Evolutionary conservation across 2,797 vertebrate species (phyloP).

Genomic region (Urocyon cinereoargenteus): DNA sequence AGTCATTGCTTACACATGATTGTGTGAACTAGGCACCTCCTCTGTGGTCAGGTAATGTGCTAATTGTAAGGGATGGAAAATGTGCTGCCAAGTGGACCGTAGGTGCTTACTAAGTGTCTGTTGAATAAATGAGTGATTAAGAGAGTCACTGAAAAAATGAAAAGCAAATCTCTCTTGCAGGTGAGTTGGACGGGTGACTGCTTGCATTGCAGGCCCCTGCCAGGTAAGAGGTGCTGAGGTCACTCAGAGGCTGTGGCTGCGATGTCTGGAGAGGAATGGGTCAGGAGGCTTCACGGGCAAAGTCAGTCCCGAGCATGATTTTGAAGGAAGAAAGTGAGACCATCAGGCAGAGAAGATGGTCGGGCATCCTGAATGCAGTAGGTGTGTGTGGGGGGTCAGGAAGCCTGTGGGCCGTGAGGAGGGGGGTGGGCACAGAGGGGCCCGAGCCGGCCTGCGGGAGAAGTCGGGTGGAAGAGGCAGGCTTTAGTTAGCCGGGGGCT

Average conservation of each 20-base stretch:
- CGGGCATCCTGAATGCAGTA: rapidly evolving
- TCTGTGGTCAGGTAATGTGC: neutral
- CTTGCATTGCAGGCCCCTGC: neutral
- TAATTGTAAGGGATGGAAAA: neutral
- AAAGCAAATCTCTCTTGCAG: neutral
- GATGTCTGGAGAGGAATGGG: neutral
- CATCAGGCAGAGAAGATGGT: neutral
- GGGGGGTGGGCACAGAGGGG: neutral
- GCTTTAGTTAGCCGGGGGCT: neutral
- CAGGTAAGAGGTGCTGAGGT: neutral
- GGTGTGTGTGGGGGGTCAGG: neutral
- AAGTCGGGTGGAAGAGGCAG: neutral
- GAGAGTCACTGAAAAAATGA: neutral
- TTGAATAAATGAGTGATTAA: neutral
- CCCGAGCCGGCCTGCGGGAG: neutral
- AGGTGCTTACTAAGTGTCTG: neutral
- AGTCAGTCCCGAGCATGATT: neutral
- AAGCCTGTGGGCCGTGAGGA: neutral
- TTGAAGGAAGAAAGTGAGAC: neutral
- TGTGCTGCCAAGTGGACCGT: neutral
- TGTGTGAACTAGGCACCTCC: neutral
- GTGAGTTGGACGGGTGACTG: neutral
- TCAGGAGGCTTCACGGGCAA: neutral
- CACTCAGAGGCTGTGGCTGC: neutral
- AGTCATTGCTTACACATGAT: no score